Evolutionary conservation across 2,113 vertebrate species (phyloP).

Genomic region (Dicentrarchus labrax): DNA sequence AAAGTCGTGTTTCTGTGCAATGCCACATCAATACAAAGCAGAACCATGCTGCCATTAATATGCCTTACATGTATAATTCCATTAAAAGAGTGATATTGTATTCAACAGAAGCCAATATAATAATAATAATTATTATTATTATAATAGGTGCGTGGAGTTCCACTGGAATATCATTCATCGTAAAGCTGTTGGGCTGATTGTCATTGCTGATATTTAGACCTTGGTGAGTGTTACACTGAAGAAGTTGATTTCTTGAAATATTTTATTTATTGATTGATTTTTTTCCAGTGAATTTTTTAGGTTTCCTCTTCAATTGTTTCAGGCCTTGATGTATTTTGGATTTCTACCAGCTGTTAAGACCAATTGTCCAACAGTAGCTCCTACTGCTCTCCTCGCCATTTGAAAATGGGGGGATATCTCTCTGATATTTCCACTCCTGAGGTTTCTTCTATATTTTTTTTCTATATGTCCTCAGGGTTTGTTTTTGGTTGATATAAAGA

Average conservation of each 20-base stretch:
- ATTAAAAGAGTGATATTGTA: neutral
- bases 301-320: neutral
- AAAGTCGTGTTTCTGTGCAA: conserved; percentile 34
- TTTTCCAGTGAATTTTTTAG: neutral
- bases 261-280: neutral
- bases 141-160: neutral
- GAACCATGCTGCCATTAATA: neutral
- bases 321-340: neutral
- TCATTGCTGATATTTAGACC: neutral
- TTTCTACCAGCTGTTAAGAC: neutral
- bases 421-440: conserved; percentile 2
- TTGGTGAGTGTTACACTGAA: neutral
- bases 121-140: neutral
- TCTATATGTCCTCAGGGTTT: neutral
- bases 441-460: neutral
- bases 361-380: no score
- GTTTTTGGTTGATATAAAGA: neutral
- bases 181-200: neutral
- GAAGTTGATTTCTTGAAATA: neutral
- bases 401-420: neutral
- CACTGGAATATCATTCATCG: neutral
- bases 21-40: conserved; percentile 18
- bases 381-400: neutral
- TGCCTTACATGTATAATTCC: neutral
- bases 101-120: neutral